A percentile compares a stretch with the other conserved stretches of the same genome.
Evolutionary conservation across 2,797 vertebrate genomes (phyloP).

Genomic region (Melanotaenia nigrans): DNA sequence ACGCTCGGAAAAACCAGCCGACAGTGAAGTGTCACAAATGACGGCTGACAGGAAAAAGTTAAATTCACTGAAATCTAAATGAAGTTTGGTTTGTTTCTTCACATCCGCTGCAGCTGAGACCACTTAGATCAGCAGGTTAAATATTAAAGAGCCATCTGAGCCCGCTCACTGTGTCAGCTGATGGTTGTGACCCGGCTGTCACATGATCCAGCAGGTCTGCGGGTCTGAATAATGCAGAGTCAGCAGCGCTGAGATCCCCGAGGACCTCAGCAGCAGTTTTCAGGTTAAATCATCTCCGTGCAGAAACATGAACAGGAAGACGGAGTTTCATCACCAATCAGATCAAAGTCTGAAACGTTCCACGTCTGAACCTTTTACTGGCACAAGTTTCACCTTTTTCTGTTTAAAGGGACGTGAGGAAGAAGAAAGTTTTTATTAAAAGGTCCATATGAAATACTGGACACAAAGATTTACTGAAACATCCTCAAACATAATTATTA

Average conservation of each 20-base stretch:
- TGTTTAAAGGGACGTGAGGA: too few relatives aligned
- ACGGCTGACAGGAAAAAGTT: neutral
- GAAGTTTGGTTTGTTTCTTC: too few relatives aligned
- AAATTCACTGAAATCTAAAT: neutral
- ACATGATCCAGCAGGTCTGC: too few relatives aligned
- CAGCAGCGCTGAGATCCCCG: neutral
- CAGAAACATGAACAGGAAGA: too few relatives aligned
- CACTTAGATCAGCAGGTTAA: neutral
- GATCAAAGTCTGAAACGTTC: too few relatives aligned
- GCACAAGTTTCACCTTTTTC: too few relatives aligned
- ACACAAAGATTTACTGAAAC: too few relatives aligned
- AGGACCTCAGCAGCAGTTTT: neutral
- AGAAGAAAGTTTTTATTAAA: too few relatives aligned
- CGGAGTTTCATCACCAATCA: too few relatives aligned
- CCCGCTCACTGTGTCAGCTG: neutral
- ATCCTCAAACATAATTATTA: too few relatives aligned
- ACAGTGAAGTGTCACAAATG: neutral
- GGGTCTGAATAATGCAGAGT: conserved; percentile 12
- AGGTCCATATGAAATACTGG: too few relatives aligned
- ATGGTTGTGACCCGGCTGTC: neutral
- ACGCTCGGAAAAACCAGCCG: neutral
- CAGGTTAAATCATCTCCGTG: neutral
- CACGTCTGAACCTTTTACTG: too few relatives aligned
- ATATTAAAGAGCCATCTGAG: neutral
- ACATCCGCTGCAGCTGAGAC: neutral